Evolutionary conservation across 2,888 invertebrate species (phyloP), one percentile per base, ranked within the genome.

Genomic region (Eupithecia centaureata): DNA sequence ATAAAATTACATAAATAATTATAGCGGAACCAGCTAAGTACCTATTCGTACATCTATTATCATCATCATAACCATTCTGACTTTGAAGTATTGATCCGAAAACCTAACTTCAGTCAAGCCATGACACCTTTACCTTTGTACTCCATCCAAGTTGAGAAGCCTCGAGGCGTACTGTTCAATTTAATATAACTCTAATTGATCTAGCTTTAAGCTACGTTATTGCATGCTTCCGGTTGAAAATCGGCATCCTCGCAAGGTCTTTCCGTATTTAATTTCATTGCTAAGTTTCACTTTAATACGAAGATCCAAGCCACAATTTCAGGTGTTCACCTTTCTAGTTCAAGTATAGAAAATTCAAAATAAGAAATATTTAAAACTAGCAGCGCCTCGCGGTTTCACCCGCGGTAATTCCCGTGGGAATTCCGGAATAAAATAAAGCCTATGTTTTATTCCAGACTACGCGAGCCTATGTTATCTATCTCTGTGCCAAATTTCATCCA

Each of bases 171-270:
- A 47, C 59, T 64, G 54, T 28, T 28, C 57, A 54, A 33, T 65
- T 62, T 65, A 68, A 65, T 63, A 65, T 52, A 57, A 52, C 60
- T 57, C 61, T 65, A 68, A 71, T 68, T 71, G 65, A 65, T 61
- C 56, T 65, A 61, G 65, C 52, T 60, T 63, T 67, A 67, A 51
- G 65, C 57, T 63, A 63, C 71, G 63, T 71, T 71, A 68, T 71
- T 68, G 68, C 68, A 57, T 58, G 62, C 62, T 59, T 70, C 61
- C 58, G 63, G 65, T 59, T 62, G 61, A 67, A 70, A 73, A 73
- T 68, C 67, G 62, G 65, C 62, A 74, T 67, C 66, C 60, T 61
- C 54, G 42, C 63, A 70, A 75, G 71, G 66, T 65, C 69, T 71
- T 69, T 47, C 61, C 32, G 18, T 30, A 56, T 57, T 57, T 18